phyloP scores from a whole-genome alignment of 1,140 invertebrate species.

The Oryctes rhinoceros region DNA sequence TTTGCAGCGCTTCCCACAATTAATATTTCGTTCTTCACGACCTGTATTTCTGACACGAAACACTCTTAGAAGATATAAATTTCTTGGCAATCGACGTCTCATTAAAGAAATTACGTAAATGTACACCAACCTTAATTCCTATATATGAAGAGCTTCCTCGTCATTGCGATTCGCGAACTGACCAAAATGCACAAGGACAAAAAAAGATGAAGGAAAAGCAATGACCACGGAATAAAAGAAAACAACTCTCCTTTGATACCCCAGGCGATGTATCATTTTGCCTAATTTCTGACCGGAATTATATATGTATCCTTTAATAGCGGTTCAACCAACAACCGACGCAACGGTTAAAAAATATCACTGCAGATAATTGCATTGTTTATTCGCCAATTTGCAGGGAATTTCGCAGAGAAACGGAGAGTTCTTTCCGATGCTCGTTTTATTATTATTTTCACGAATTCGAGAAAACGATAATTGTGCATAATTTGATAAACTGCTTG shows the following conservation, averaged over 20 bases:
- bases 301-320: not conserved
- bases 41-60: not conserved
- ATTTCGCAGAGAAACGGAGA: slow-evolving; percentile 6
- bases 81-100: not conserved
- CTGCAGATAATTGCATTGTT: slow-evolving; percentile 34
- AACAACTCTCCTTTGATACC: not conserved
- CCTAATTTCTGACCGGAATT: slow-evolving; percentile 22
- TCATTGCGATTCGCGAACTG: not conserved
- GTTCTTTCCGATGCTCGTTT: not conserved
- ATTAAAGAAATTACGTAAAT: not conserved
- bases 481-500: slow-evolving; percentile 33
- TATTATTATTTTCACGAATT: slow-evolving; percentile 32
- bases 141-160: too few relatives aligned
- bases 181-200: not conserved
- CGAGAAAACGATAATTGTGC: not conserved
- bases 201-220: not conserved
- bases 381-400: slow-evolving; percentile 33
- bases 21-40: too few relatives aligned
- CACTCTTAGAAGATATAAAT: not conserved
- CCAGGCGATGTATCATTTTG: slow-evolving; percentile 29
- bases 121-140: too few relatives aligned
- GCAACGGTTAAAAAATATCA: slow-evolving; percentile 29
- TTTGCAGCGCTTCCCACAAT: not conserved
- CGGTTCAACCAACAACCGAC: not conserved
- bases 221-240: not conserved